Evolutionary conservation across 2,888 invertebrate genomes (phyloP).

Genomic region (Leptinotarsa tumamoca): DNA sequence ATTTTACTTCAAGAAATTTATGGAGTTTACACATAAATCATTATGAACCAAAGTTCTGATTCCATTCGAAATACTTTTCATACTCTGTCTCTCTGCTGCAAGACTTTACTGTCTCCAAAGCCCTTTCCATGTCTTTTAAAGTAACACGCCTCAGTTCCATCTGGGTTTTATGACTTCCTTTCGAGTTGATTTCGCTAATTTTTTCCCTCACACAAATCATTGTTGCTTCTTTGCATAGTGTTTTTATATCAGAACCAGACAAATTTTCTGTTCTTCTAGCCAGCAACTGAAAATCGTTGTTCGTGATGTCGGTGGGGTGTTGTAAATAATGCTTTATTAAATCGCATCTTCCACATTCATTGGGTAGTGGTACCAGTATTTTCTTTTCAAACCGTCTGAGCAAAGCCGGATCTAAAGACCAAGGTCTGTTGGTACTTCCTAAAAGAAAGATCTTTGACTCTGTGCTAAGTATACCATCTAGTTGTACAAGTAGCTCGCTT

Average conservation of each 20-base stretch:
- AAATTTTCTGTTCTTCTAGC: constrained; percentile 77
- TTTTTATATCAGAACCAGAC: constrained; percentile 89
- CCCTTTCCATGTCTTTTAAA: constrained; percentile 55
- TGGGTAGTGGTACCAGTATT: constrained; percentile 84
- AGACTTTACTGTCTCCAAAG: constrained; percentile 69
- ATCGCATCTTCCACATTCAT: constrained; percentile 72
- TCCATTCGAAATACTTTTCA: constrained; percentile 75
- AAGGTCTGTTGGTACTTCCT: constrained; percentile 92
- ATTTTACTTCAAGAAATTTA: background rate
- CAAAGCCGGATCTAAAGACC: constrained; percentile 92
- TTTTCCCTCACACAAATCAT: constrained; percentile 80
- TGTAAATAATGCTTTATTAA: constrained; percentile 77
- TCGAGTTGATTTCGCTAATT: constrained; percentile 46
- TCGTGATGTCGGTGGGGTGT: constrained; percentile 56
- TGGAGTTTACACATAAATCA: constrained; percentile 15
- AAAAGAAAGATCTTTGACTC: constrained; percentile 80
- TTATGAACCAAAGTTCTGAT: constrained; percentile 70
- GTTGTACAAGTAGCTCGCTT: constrained; percentile 87
- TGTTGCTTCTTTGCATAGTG: constrained; percentile 89
- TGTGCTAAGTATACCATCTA: constrained; percentile 81
- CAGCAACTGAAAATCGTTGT: constrained; percentile 65
- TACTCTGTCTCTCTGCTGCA: constrained; percentile 70
- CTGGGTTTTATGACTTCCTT: constrained; percentile 46
- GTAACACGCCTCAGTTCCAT: constrained; percentile 67
- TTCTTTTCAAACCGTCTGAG: constrained; percentile 89